A percentile compares a stretch with the other conserved stretches of the same genome.
Evolutionary conservation across 2,113 vertebrate species (phyloP).

Genomic region (Hystrix brachyura): DNA sequence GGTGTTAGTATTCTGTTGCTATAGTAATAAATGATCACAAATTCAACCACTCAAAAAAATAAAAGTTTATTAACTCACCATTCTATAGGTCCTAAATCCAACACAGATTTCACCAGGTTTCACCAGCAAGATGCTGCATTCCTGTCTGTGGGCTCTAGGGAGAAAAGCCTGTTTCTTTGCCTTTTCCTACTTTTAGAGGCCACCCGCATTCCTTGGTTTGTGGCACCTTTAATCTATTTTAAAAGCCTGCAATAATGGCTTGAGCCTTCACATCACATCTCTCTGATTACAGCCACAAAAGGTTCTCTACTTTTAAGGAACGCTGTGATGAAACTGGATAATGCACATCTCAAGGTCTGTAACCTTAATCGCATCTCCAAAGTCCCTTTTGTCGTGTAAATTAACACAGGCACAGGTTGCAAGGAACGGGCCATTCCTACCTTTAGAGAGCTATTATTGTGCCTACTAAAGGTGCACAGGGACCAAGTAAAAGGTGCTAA

Average conservation of each 20-base stretch:
- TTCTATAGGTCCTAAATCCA: neutral
- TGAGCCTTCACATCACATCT: neutral
- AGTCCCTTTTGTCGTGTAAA: neutral
- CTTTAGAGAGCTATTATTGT: neutral
- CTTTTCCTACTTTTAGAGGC: neutral
- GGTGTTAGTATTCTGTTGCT: neutral
- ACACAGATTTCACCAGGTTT: neutral
- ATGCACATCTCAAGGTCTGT: neutral
- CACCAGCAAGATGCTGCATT: neutral
- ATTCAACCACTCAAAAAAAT: neutral
- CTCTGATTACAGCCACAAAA: conserved; percentile 18
- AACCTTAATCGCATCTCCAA: neutral
- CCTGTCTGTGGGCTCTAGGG: neutral
- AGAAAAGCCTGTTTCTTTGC: neutral
- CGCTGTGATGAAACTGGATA: neutral
- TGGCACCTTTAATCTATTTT: neutral
- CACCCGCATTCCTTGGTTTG: neutral
- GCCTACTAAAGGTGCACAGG: neutral
- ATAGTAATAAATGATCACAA: neutral
- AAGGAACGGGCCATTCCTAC: neutral
- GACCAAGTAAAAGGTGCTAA: neutral
- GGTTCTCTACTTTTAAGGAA: neutral
- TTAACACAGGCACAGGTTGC: neutral
- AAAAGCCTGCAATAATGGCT: neutral
- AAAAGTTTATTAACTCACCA: neutral